These are phyloP conservation scores for Globia sparganii DNA, from an alignment of 2,888 invertebrate genomes.

Conservation along the genomic window DNA sequence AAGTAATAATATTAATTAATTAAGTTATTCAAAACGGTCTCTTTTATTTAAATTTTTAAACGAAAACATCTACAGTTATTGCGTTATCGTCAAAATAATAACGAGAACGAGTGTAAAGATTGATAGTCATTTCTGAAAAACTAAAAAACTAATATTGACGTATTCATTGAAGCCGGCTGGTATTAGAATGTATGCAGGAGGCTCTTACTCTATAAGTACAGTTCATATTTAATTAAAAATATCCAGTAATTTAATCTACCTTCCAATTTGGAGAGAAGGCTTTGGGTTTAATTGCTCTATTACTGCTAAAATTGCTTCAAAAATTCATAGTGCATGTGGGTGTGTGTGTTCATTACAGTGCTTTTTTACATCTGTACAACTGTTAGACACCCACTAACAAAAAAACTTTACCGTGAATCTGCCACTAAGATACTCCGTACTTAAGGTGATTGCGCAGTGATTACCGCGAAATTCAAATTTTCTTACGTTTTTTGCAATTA, in stretches of 20 bases:
- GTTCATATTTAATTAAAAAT: slow-evolving; percentile 4
- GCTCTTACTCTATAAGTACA: not conserved
- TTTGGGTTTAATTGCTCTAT: slow-evolving; percentile 32
- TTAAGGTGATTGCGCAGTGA: no score
- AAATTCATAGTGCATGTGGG: slow-evolving; percentile 2
- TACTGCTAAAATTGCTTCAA: slow-evolving; percentile 14
- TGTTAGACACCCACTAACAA: slow-evolving; percentile 45
- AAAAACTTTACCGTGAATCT: slow-evolving; percentile 40
- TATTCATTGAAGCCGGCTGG: not conserved
- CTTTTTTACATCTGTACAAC: slow-evolving; percentile 8
- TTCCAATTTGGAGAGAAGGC: slow-evolving; percentile 1
- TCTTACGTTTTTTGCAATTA: no score
- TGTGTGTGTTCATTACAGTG: slow-evolving; percentile 8
- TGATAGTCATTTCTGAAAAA: not conserved
- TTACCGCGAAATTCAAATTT: no score
- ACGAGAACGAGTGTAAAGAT: not conserved
- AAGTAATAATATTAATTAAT: no score
- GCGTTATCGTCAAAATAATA: not conserved
- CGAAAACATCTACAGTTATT: not conserved
- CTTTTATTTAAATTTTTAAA: not conserved
- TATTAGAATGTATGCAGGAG: not conserved
- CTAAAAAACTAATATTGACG: not conserved
- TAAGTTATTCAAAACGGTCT: not conserved
- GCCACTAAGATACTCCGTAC: slow-evolving; percentile 4
- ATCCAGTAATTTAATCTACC: not conserved